phyloP scores from a whole-genome alignment of 1,140 invertebrate species.

The Ostrea denselamellosa region DNA sequence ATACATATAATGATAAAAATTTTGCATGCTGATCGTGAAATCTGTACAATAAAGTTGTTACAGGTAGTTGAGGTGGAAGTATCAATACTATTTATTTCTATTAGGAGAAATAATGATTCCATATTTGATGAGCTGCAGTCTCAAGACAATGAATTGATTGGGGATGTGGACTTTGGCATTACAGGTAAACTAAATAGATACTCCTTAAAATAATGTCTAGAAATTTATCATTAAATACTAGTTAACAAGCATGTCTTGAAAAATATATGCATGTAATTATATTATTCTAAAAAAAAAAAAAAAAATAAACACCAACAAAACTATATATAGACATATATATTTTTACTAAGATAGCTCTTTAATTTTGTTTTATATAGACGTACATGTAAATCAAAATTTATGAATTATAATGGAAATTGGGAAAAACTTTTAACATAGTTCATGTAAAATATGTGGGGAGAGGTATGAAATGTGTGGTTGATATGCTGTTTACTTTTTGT shows the following conservation, averaged over 20 bases:
- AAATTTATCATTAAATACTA: constrained; percentile 39
- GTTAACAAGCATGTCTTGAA: constrained; percentile 16
- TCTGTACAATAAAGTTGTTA: not conserved
- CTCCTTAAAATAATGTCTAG: no score
- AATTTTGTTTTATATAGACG: no score
- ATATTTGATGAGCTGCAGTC: constrained; percentile 75
- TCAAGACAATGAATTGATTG: constrained; percentile 73
- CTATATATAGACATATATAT: no score
- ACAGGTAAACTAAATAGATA: constrained; percentile 68
- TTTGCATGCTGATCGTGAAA: no score
- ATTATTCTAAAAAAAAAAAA: not conserved
- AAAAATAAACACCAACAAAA: not conserved
- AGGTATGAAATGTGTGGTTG: no score
- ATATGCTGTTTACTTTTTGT: constrained; percentile 22
- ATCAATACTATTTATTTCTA: constrained; percentile 4
- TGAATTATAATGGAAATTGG: not conserved
- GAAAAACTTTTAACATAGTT: not conserved
- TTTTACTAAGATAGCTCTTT: no score
- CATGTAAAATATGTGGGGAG: not conserved
- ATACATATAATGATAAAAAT: no score
- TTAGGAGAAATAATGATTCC: constrained; percentile 74
- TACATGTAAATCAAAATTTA: not conserved
- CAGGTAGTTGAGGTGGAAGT: not conserved
- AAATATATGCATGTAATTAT: not conserved
- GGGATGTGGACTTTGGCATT: constrained; percentile 78